Percentiles rank a stretch among this genome's conserved stretches.
These are phyloP conservation scores for Penaeus japonicus DNA, from an alignment of 1,140 invertebrate species.

Conservation along the genomic window DNA sequence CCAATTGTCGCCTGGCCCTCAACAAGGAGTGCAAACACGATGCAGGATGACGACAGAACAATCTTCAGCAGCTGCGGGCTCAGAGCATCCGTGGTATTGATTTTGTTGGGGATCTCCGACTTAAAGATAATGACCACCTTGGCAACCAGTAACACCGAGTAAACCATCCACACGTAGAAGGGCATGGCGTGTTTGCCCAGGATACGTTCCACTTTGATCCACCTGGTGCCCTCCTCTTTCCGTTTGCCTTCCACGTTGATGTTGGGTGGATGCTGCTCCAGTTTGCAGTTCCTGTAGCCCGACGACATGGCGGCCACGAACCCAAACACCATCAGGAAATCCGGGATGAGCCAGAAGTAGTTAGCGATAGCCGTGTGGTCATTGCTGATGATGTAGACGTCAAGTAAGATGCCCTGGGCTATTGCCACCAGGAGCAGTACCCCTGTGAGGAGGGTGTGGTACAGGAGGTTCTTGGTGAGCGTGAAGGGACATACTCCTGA, in stretches of 20 bases:
- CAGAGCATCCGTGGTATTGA: background rate
- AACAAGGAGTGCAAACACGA: slow-evolving; percentile 30
- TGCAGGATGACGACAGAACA: background rate
- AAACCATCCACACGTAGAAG: slow-evolving; percentile 29
- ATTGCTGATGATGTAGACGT: slow-evolving; percentile 30
- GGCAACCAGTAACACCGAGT: slow-evolving; percentile 27
- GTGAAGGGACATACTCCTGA: slow-evolving; percentile 44
- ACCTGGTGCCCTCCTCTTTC: background rate
- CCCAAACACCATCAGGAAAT: slow-evolving; percentile 40
- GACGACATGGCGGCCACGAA: slow-evolving; percentile 45
- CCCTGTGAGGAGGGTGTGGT: slow-evolving; percentile 17
- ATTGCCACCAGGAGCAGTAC: slow-evolving; percentile 3
- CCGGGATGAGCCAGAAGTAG: slow-evolving; percentile 46
- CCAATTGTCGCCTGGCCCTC: slow-evolving; percentile 17
- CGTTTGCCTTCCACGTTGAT: background rate
- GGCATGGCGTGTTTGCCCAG: slow-evolving; percentile 20
- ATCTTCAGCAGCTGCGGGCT: slow-evolving; percentile 36
- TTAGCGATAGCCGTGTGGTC: slow-evolving; percentile 27
- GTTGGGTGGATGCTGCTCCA: background rate
- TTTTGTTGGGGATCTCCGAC: slow-evolving; percentile 34
- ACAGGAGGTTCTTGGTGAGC: slow-evolving; percentile 24
- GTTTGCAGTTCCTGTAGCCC: slow-evolving; percentile 24
- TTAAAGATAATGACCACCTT: slow-evolving; percentile 38
- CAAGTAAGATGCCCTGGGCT: slow-evolving; percentile 29
- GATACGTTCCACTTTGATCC: background rate